Conservation (phyloP, 2,888 invertebrate genomes). For the Ophion costatus region DNA sequence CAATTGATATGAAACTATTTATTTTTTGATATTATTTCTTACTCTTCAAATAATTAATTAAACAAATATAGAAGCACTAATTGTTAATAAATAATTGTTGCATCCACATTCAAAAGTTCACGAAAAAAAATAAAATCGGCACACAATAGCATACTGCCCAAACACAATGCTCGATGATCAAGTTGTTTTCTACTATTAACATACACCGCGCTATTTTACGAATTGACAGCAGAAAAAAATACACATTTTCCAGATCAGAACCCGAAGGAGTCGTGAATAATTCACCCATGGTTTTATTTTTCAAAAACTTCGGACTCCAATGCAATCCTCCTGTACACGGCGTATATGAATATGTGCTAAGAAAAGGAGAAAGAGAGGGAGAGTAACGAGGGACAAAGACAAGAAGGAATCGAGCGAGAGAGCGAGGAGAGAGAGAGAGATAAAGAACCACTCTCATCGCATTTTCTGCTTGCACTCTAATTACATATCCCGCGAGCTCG, state of each 20-base stretch:
- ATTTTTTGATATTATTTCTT: no score
- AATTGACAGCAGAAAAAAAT: not conserved
- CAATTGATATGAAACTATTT: no score
- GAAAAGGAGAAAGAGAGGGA: not conserved
- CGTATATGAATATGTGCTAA: not conserved
- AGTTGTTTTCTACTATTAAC: no score
- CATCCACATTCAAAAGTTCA: not conserved
- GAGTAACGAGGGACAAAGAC: constrained; percentile 10
- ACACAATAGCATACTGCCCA: no score
- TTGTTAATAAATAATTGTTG: not conserved
- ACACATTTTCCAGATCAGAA: not conserved
- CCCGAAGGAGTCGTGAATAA: not conserved
- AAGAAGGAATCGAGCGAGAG: constrained; percentile 16
- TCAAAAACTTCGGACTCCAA: not conserved
- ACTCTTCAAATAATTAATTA: not conserved
- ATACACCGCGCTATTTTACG: no score
- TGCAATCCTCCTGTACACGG: not conserved
- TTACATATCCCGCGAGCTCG: constrained; percentile 62
- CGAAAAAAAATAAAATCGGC: not conserved
- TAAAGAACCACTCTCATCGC: constrained; percentile 48
- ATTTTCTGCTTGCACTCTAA: constrained; percentile 65
- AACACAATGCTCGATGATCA: no score
- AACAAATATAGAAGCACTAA: not conserved
- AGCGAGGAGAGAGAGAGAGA: constrained; percentile 12
- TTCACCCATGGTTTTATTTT: not conserved